Base-by-base conservation (phyloP, 2,888 invertebrate genomes). In the Lepidochitona cinerea region DNA sequence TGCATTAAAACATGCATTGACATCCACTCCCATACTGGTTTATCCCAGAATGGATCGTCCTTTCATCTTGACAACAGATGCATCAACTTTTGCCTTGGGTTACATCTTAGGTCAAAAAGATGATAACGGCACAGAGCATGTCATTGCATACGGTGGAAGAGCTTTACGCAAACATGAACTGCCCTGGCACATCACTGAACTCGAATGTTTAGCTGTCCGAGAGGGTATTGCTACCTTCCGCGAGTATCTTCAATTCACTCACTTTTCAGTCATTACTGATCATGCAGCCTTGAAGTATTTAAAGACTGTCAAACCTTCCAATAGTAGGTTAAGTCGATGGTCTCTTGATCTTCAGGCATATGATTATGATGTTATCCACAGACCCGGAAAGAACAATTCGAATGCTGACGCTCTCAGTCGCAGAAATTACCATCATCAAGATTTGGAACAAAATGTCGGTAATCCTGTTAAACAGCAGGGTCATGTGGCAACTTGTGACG, bases 1-100 rank as follows among this genome's bases (percentile, higher is more conserved):
- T 9, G 32, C 73, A 9, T 77, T 87, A 53, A 89, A 87, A 69
- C 1, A 36, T n/a, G 54, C 14, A 7, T 23, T 54, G 7, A 26
- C 23, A 7, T n/a, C 9, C 7, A 6, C 54, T 26, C 77, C 76
- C 6, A 70, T 78, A 2, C 33, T 77, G 14, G 6, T 7, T 32
- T 35, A 68, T 6, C 77, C 71, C 33, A 65, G 79, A 52, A 64
- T 74, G 26, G 14, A 65, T 0, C 1, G 37, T 12, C 54, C 66
- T 9, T 68, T 74, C 71, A 68, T 35, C 2, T 33, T 77, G 1
- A 33, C 68, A 5, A 77, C 75, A 0, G 79, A 79, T 41, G 79
- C 75, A 7, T 59, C 64, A 6, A 49, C 7, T 29, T 0, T 49
- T 0, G 71, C 73, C 1, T 33, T 79, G 14, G 71, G 75, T 0